Conservation (phyloP, 1,140 invertebrate species). For the Dysdera silvatica region DNA sequence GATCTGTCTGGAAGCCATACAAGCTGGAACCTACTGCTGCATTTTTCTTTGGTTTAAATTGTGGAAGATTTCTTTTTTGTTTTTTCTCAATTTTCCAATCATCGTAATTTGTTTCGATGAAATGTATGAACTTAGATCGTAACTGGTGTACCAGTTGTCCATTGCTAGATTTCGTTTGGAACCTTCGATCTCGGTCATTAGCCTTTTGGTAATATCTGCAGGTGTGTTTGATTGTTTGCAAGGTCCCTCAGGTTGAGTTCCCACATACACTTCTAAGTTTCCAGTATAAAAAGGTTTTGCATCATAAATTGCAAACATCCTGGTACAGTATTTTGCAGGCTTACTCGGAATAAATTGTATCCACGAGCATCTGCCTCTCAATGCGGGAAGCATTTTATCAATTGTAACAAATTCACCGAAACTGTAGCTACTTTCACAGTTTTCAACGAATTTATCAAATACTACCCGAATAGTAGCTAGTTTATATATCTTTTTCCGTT, state of each 20-base stretch:
- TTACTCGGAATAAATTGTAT: too few species aligned
- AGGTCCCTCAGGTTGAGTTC: constrained; percentile 24
- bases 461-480: too few species aligned
- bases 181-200: neutral
- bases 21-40: too few species aligned
- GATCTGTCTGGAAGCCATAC: too few species aligned
- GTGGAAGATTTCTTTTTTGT: constrained; percentile 26
- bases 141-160: constrained; percentile 26
- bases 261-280: constrained; percentile 31
- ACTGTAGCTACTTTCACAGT: too few species aligned
- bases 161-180: constrained; percentile 21
- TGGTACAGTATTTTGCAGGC: constrained; percentile 34
- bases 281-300: constrained; percentile 23
- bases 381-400: constrained; percentile 32
- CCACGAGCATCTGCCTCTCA: constrained; percentile 26
- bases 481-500: too few species aligned
- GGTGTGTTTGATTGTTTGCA: constrained; percentile 2
- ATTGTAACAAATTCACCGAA: too few species aligned
- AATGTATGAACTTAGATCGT: constrained; percentile 12
- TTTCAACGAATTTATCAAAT: too few species aligned
- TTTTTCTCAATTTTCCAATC: constrained; percentile 26
- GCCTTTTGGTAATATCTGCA: constrained; percentile 5
- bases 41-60: neutral
- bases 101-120: too few species aligned
- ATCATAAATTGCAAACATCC: constrained; percentile 30